These are phyloP conservation scores for Scolopax rusticola DNA, from an alignment of 2,797 vertebrate genomes.

Conservation along the genomic window DNA sequence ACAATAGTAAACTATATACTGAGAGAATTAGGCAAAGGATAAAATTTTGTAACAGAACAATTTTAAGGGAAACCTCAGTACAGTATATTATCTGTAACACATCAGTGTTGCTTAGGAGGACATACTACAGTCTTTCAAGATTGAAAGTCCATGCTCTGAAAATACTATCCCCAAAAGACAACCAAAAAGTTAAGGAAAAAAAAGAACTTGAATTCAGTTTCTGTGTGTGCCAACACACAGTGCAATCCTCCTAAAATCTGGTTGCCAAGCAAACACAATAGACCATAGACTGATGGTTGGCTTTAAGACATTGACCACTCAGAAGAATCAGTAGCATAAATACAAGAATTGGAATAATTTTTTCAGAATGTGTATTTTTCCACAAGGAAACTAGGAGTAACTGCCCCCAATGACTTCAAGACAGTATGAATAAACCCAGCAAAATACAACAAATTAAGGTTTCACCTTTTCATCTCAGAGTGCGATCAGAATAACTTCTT, in stretches of 20 bases:
- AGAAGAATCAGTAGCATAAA: not conserved
- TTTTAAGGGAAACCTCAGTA: not conserved
- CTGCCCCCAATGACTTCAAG: not conserved
- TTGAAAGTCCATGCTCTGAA: not conserved
- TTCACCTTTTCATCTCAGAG: not conserved
- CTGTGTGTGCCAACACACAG: not conserved
- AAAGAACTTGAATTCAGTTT: not conserved
- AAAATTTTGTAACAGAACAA: not conserved
- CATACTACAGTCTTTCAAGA: not conserved
- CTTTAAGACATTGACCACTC: not conserved
- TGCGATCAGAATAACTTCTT: not conserved
- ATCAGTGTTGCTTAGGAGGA: not conserved
- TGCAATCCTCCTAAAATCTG: not conserved
- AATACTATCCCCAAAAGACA: not conserved
- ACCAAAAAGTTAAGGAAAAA: not conserved
- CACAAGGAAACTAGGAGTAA: not conserved
- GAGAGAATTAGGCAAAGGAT: not conserved
- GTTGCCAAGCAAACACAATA: not conserved
- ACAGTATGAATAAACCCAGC: not conserved
- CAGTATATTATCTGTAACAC: not conserved
- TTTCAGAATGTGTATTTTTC: not conserved
- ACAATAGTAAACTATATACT: not conserved
- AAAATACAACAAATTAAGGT: not conserved
- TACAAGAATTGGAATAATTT: not conserved
- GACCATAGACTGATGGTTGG: not conserved